A percentile compares a stretch with the other conserved stretches of the same genome.
These are phyloP conservation scores for Argopecten irradians DNA, from an alignment of 1,140 invertebrate genomes.

Conservation along the genomic window DNA sequence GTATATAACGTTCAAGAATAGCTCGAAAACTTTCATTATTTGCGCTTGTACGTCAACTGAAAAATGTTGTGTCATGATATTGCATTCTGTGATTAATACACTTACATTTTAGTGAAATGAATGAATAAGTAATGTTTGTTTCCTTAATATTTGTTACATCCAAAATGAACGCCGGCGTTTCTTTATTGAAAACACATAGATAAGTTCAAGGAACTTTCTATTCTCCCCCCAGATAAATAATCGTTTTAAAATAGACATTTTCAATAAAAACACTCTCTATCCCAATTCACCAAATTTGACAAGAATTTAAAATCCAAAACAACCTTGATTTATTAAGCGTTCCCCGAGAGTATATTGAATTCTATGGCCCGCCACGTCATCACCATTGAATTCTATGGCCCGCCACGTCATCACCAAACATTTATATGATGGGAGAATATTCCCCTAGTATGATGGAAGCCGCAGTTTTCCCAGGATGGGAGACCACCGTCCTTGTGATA, in stretches of 20 bases:
- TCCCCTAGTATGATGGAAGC: too few relatives aligned
- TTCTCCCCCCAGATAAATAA: not conserved
- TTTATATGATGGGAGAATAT: too few relatives aligned
- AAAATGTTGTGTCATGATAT: slow-evolving; percentile 22
- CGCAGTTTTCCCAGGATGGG: not conserved
- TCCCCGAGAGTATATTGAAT: not conserved
- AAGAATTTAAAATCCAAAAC: not conserved
- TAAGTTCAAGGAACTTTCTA: not conserved
- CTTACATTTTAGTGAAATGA: not conserved
- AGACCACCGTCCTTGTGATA: not conserved
- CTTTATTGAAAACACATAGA: not conserved
- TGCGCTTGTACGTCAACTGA: not conserved
- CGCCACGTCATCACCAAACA: too few relatives aligned
- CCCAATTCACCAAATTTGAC: not conserved
- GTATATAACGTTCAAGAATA: not conserved
- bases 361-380: not conserved
- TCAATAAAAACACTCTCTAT: not conserved
- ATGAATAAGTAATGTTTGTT: not conserved
- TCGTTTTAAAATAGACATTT: not conserved
- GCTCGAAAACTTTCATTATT: not conserved
- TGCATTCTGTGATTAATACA: not conserved
- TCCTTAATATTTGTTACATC: not conserved
- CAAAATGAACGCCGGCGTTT: not conserved
- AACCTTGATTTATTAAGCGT: not conserved
- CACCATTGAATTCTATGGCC: not conserved